Conservation (phyloP, 2,888 invertebrate species). For the Drosophila paracracens region DNA sequence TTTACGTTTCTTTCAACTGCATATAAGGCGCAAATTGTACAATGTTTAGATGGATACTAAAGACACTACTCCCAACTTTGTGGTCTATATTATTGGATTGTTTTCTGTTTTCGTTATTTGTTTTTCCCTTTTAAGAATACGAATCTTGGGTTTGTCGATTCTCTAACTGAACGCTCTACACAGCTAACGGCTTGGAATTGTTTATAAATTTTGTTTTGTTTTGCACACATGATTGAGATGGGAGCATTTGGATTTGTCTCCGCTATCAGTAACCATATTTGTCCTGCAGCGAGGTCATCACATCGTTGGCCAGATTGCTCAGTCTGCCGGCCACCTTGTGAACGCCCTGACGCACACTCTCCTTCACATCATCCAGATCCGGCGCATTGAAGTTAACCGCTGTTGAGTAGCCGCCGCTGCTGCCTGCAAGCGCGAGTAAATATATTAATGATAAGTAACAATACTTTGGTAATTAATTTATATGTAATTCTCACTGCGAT, state of each 20-base stretch:
- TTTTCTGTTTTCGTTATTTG: constrained; percentile 5
- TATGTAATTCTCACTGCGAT: constrained; percentile 45
- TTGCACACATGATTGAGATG: constrained; percentile 56
- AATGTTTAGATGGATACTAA: constrained; percentile 48
- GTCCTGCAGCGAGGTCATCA: constrained; percentile 96
- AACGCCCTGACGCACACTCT: constrained; percentile 98
- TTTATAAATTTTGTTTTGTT: constrained; percentile 53
- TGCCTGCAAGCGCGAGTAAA: constrained; percentile 50
- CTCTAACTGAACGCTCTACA: constrained; percentile 31
- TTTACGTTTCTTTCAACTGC: constrained; percentile 35
- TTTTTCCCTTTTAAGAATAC: constrained; percentile 18
- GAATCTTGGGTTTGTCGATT: constrained; percentile 34
- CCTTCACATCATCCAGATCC: constrained; percentile 98
- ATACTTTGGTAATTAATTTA: background rate
- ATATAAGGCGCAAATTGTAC: constrained; percentile 48
- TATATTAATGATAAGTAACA: background rate
- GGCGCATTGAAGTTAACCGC: constrained; percentile 86
- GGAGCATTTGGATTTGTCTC: constrained; percentile 51
- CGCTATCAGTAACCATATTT: constrained; percentile 88
- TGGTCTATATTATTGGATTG: constrained; percentile 11
- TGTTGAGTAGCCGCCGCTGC: constrained; percentile 75
- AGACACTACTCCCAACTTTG: constrained; percentile 67
- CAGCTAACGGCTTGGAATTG: constrained; percentile 55
- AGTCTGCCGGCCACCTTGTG: constrained; percentile 98
- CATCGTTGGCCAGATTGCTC: constrained; percentile 96